Percentiles rank a stretch among this genome's conserved stretches.
These are phyloP conservation scores for Myotis findleyi DNA, from an alignment of 2,797 vertebrate species.

Conservation along the genomic window DNA sequence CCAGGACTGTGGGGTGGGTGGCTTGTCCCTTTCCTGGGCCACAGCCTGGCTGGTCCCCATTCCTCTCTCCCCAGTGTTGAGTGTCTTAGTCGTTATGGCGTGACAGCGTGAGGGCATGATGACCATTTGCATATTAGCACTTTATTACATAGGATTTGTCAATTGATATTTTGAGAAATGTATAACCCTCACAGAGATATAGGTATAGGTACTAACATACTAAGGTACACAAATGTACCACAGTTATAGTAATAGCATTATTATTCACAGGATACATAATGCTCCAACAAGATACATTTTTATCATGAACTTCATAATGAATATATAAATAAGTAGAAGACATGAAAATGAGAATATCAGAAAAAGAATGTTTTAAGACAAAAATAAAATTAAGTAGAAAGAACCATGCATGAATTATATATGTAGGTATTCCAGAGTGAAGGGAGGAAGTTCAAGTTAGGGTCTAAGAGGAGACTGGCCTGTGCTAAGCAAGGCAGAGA, in stretches of 20 bases:
- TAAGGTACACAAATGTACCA: background rate
- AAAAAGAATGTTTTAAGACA: background rate
- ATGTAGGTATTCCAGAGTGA: background rate
- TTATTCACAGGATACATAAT: background rate
- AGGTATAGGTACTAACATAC: background rate
- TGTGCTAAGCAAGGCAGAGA: background rate
- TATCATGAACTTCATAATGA: background rate
- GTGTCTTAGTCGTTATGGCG: too few relatives aligned
- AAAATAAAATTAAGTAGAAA: slow-evolving; percentile 34
- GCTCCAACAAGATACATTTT: background rate
- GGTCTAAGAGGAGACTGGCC: background rate
- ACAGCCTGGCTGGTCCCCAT: too few relatives aligned
- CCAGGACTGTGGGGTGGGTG: too few relatives aligned
- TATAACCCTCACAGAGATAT: background rate
- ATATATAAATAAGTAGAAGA: background rate
- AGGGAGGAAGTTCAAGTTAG: background rate
- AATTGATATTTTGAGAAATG: slow-evolving; percentile 33
- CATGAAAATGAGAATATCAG: background rate
- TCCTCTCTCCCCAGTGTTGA: too few relatives aligned
- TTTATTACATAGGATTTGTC: background rate
- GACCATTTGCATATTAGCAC: too few relatives aligned
- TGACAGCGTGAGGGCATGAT: too few relatives aligned
- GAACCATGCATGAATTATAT: background rate
- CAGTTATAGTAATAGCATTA: background rate
- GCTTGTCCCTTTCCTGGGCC: too few relatives aligned